These are phyloP conservation scores for Cataglyphis cursor DNA, from an alignment of 2,888 invertebrate genomes.

Conservation along the genomic window DNA sequence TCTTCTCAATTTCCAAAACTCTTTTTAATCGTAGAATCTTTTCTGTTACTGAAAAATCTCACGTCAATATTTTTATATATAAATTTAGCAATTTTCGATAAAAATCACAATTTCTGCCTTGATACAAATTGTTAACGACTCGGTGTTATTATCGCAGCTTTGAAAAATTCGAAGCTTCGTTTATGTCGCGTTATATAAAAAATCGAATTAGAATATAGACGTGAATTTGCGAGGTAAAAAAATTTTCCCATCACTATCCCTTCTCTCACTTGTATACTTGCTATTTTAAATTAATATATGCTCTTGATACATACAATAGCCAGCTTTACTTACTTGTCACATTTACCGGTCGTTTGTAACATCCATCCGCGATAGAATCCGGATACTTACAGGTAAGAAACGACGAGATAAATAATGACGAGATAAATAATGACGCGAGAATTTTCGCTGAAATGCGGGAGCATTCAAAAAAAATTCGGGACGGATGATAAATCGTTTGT, in stretches of 20 bases:
- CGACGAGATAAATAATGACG: background rate
- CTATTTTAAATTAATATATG: constrained; percentile 33
- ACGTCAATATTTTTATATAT: background rate
- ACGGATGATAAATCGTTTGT: background rate
- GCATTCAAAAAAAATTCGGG: background rate
- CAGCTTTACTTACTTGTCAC: constrained; percentile 20
- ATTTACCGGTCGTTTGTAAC: constrained; percentile 6
- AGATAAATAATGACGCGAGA: background rate
- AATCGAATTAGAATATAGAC: background rate
- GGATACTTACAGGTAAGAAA: background rate
- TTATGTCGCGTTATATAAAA: background rate
- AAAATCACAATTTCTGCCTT: background rate
- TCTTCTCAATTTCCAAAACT: background rate
- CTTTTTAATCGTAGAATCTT: background rate
- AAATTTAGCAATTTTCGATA: background rate
- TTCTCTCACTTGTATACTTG: background rate
- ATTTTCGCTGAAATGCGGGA: background rate
- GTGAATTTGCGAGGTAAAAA: background rate
- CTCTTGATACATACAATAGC: background rate
- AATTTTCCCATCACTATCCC: background rate
- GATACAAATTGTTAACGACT: background rate
- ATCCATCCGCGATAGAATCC: constrained; percentile 33
- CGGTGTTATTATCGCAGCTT: background rate
- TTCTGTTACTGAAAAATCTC: background rate
- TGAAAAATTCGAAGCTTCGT: background rate